phyloP scores from a whole-genome alignment of 2,888 invertebrate species.

The Chalcosyrphus nemorum region DNA sequence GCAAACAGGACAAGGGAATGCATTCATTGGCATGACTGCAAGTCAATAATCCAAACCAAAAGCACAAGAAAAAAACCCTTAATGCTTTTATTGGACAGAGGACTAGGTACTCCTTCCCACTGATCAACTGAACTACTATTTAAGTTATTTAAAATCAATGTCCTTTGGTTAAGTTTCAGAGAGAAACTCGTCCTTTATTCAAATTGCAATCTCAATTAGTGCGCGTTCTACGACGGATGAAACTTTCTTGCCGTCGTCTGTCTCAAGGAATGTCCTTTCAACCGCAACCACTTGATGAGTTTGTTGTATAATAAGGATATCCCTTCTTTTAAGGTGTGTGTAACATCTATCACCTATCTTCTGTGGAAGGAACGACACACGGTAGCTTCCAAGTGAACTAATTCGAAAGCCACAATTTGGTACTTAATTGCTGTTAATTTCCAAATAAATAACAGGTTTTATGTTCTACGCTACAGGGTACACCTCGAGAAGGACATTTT shows the following conservation, averaged over 20 bases:
- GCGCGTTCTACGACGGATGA: conserved; percentile 11
- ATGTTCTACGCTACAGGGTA: not conserved
- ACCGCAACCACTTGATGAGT: conserved; percentile 42
- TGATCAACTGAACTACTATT: not conserved
- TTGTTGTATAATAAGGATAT: conserved; percentile 8
- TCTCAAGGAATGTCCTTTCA: not conserved
- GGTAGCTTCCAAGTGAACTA: conserved; percentile 32
- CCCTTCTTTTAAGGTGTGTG: not conserved
- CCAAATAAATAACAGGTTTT: conserved; percentile 52
- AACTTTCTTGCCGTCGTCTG: not conserved
- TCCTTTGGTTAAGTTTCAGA: not conserved
- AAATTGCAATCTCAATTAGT: conserved; percentile 16
- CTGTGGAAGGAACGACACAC: not conserved
- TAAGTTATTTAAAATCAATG: not conserved
- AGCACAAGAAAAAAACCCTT: not conserved
- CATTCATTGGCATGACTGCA: not conserved
- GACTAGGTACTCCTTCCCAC: too few relatives aligned
- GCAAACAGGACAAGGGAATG: not conserved
- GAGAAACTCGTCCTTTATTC: not conserved
- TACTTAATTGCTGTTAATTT: conserved; percentile 58
- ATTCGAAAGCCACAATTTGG: conserved; percentile 49
- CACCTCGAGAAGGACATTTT: not conserved
- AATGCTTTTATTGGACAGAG: not conserved
- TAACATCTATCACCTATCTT: too few relatives aligned
- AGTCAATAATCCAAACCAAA: not conserved